Conservation (phyloP, 2,888 invertebrate species). For the Oscheius sp. region DNA sequence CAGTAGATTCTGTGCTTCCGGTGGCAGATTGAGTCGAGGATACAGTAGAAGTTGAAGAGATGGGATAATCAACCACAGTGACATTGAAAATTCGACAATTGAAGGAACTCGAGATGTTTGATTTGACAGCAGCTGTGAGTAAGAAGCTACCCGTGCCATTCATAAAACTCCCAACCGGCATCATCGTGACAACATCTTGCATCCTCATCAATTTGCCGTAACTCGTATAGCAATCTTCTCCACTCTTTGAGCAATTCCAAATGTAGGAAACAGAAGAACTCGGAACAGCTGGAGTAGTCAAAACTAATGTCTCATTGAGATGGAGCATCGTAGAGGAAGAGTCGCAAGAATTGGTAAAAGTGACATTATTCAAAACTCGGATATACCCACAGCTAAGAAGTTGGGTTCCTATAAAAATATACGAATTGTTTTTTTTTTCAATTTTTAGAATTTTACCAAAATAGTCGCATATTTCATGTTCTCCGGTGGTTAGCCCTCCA, state of each 20-base stretch:
- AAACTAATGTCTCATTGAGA: neutral
- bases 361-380: neutral
- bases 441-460: neutral
- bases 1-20: no score
- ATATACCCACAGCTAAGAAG: constrained; percentile 10
- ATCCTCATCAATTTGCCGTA: neutral
- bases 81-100: neutral
- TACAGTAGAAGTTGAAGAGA: neutral
- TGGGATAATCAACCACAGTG: neutral
- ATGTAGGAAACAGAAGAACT: neutral
- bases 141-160: neutral
- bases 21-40: no score
- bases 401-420: neutral
- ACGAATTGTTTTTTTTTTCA: no score
- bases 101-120: neutral
- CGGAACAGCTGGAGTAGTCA: neutral
- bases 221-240: neutral
- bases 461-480: neutral
- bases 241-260: neutral
- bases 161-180: neutral
- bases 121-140: neutral
- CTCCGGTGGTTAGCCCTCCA: neutral
- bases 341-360: constrained; percentile 5
- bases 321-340: neutral
- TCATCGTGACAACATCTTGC: neutral